Evolutionary conservation across 30 jellyfish, hydroid and myxozoan genomes (phyloP).

Genomic region (Chrysaora quinquecirrha): DNA sequence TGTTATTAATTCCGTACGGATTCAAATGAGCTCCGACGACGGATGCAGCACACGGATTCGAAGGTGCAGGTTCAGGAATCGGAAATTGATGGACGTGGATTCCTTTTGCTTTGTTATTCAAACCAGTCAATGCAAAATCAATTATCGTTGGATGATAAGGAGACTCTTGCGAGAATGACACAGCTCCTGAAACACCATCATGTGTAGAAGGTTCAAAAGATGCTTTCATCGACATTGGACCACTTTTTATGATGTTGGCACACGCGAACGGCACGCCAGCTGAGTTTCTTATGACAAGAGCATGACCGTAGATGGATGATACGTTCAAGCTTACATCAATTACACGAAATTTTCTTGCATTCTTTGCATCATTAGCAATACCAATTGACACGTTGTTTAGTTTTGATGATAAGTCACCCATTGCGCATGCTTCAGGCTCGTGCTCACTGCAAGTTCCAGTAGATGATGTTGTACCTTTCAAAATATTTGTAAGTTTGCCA

Average conservation of each 20-base stretch:
- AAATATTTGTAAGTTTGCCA: slow-evolving; percentile 35
- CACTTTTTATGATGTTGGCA: slow-evolving; percentile 59
- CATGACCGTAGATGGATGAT: slow-evolving; percentile 48
- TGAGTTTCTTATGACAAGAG: slow-evolving; percentile 47
- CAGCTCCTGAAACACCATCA: slow-evolving; percentile 74
- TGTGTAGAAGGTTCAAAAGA: slow-evolving; percentile 29
- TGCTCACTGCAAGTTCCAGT: slow-evolving; percentile 65
- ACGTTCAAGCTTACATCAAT: slow-evolving; percentile 42
- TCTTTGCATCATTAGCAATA: slow-evolving; percentile 38
- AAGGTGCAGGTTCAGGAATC: slow-evolving; percentile 70
- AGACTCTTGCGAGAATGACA: slow-evolving; percentile 76
- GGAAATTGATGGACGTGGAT: slow-evolving; percentile 85
- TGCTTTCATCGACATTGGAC: slow-evolving; percentile 71
- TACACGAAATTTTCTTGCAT: slow-evolving; percentile 27
- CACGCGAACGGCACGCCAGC: slow-evolving; percentile 73
- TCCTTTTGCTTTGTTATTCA: slow-evolving; percentile 68
- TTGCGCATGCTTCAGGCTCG: slow-evolving; percentile 65
- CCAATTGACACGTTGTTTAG: slow-evolving; percentile 62
- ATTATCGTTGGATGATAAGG: slow-evolving; percentile 89
- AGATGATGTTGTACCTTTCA: slow-evolving; percentile 16
- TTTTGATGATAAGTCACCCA: slow-evolving; percentile 82
- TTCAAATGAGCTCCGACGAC: slow-evolving; percentile 89
- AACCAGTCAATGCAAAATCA: slow-evolving; percentile 33
- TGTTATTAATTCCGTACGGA: slow-evolving; percentile 61
- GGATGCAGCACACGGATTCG: slow-evolving; percentile 72